A percentile compares a stretch with the other conserved stretches of the same genome.
Conservation (phyloP, 2,888 invertebrate genomes). For the Agrenia bidenticulata region DNA sequence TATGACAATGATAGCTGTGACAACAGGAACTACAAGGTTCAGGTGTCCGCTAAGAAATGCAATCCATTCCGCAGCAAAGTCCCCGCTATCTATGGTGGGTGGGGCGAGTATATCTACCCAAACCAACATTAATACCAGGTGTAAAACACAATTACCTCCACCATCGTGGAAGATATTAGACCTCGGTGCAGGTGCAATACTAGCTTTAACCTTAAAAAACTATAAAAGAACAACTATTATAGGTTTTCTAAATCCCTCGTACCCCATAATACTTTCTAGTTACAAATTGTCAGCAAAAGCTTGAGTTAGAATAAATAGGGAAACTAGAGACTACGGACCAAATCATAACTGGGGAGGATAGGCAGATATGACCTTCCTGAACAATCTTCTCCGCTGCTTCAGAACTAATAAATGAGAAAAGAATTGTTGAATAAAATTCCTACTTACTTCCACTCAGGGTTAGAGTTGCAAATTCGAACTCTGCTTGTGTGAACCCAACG, state of each 20-base stretch:
- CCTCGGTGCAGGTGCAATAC: no score
- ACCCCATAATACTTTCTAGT: no score
- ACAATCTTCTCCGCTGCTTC: no score
- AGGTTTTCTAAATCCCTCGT: no score
- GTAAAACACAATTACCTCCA: conserved; percentile 4
- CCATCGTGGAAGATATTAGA: background rate
- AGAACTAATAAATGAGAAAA: no score
- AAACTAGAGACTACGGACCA: background rate
- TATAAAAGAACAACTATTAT: no score
- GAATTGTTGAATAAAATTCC: no score
- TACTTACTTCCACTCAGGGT: conserved; percentile 87
- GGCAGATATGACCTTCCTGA: no score
- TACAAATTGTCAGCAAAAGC: no score
- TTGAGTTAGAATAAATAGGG: no score
- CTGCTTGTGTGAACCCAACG: conserved; percentile 91
- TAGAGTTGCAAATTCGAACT: conserved; percentile 92
- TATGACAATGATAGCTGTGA: conserved; percentile 86
- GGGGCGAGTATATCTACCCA: conserved; percentile 47
- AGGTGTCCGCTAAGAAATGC: conserved; percentile 60
- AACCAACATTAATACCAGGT: conserved; percentile 4
- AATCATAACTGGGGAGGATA: no score
- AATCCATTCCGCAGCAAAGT: conserved; percentile 50
- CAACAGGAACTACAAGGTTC: conserved; percentile 90
- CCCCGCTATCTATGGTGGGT: conserved; percentile 50
- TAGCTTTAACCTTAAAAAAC: no score